A percentile compares a stretch with the other conserved stretches of the same genome.
These are phyloP conservation scores for Synanthedon myopaeformis DNA, from an alignment of 2,888 invertebrate species.

Conservation along the genomic window DNA sequence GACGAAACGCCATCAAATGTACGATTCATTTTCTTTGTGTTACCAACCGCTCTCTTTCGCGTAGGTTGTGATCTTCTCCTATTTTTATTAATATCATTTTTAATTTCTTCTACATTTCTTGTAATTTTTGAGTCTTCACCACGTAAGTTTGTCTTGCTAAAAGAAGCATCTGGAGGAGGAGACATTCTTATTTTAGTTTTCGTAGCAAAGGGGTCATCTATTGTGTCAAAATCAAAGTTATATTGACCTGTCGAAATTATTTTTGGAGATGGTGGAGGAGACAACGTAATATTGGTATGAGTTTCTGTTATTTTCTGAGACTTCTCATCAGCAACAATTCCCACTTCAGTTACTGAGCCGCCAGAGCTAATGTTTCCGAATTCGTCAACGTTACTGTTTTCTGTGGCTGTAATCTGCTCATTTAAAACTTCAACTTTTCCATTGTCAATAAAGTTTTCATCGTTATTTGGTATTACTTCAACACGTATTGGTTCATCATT, in stretches of 20 bases:
- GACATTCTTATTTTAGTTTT: conserved; percentile 14
- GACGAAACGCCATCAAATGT: conserved; percentile 14
- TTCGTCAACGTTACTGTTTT: conserved; percentile 5
- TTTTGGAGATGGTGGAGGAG: conserved; percentile 31
- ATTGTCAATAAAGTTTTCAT: not conserved
- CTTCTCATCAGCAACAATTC: conserved; percentile 8
- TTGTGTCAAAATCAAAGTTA: conserved; percentile 29
- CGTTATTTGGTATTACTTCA: conserved; percentile 1
- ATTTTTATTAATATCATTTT: conserved; percentile 19
- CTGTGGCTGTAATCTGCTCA: not conserved
- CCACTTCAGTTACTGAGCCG: conserved; percentile 26
- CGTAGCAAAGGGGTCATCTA: conserved; percentile 14
- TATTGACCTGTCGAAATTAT: conserved; percentile 41
- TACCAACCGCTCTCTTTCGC: conserved; percentile 16
- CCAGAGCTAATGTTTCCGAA: conserved; percentile 42
- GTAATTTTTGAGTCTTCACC: conserved; percentile 8
- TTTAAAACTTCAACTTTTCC: not conserved
- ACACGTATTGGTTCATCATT: not conserved
- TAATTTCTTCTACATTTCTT: conserved; percentile 7
- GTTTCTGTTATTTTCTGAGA: conserved; percentile 3
- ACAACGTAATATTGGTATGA: not conserved
- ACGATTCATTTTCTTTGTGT: conserved; percentile 28
- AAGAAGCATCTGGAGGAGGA: conserved; percentile 21
- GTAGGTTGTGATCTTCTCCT: conserved; percentile 31
- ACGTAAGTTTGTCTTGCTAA: conserved; percentile 9